Conservation (phyloP, 2,888 invertebrate genomes). For the Caenorhabditis sp. region DNA sequence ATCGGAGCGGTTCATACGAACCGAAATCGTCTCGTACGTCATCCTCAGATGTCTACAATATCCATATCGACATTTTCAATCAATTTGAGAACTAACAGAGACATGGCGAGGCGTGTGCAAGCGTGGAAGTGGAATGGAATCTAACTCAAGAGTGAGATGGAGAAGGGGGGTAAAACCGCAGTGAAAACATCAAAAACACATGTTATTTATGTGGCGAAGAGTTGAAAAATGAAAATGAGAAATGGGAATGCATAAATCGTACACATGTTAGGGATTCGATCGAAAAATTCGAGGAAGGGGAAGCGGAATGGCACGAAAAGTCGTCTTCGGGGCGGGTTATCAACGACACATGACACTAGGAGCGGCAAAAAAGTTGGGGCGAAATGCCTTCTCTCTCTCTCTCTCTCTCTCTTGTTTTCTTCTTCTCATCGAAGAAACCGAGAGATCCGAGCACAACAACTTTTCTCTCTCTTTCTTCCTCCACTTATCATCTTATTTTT, state of each 20-base stretch:
- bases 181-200: constrained; percentile 4
- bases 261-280: no score
- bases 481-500: constrained; percentile 52
- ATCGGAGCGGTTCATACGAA: constrained; percentile 74
- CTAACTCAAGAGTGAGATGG: constrained; percentile 9
- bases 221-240: neutral
- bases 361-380: neutral
- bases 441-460: constrained; percentile 4
- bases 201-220: constrained; percentile 33
- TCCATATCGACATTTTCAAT: no score
- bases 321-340: constrained; percentile 30
- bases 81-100: constrained; percentile 33
- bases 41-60: constrained; percentile 63
- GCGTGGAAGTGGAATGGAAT: neutral
- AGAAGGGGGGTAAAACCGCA: constrained; percentile 16
- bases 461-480: neutral
- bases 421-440: no score
- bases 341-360: constrained; percentile 43
- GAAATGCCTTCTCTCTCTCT: neutral
- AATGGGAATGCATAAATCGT: neutral
- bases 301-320: constrained; percentile 5
- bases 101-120: neutral
- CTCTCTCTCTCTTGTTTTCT: constrained; percentile 25
- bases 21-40: constrained; percentile 74
- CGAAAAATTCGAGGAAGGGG: constrained; percentile 3